Conservation (phyloP, 1,140 invertebrate species). For the Meteorus sp. region DNA sequence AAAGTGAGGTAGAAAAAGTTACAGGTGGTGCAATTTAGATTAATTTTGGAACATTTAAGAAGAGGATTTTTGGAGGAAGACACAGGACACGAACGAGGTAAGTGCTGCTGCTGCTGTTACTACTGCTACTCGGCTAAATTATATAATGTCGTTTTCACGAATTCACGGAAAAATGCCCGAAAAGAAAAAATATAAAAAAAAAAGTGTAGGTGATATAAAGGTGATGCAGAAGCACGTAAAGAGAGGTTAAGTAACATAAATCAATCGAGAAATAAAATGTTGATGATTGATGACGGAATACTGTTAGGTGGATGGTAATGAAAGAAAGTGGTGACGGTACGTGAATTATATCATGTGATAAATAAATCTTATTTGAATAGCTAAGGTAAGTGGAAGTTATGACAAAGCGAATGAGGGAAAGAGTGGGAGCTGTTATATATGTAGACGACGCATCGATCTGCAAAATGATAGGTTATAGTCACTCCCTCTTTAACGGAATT, state of each 20-base stretch:
- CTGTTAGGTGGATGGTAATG: too few species aligned
- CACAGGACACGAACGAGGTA: not conserved
- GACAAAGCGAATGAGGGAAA: not conserved
- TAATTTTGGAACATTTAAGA: not conserved
- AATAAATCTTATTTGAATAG: too few species aligned
- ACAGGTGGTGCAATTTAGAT: too few species aligned
- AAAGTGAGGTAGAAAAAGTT: too few species aligned
- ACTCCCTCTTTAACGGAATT: too few species aligned
- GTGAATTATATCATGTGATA: too few species aligned
- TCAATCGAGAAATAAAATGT: too few species aligned
- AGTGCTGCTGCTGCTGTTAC: too few species aligned
- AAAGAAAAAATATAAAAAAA: not conserved
- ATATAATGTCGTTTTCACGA: not conserved
- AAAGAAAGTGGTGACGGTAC: too few species aligned
- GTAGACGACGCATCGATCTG: slow-evolving; percentile 18
- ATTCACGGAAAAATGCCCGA: not conserved
- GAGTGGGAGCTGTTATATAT: slow-evolving; percentile 8
- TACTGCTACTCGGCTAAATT: not conserved
- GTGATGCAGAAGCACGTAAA: not conserved
- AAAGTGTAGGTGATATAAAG: not conserved
- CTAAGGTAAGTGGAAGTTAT: not conserved
- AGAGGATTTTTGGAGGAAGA: not conserved
- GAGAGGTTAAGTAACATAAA: not conserved
- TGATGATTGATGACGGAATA: too few species aligned
- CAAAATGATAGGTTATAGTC: slow-evolving; percentile 4